phyloP scores from a whole-genome alignment of 1,140 invertebrate genomes.

The Cyclina sinensis region DNA sequence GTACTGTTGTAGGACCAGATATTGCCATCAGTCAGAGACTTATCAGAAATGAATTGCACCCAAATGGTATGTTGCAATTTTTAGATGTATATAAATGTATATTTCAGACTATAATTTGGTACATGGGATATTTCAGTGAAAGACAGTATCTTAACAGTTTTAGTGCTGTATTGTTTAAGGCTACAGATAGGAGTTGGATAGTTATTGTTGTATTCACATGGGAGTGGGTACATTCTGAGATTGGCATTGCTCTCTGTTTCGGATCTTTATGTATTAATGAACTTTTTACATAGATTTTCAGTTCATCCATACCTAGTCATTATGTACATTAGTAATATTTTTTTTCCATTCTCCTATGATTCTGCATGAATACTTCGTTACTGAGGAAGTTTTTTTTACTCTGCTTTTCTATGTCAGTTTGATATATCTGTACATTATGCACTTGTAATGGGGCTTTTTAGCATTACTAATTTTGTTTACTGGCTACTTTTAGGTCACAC shows the following conservation, averaged over 20 bases:
- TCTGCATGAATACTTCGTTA: background rate
- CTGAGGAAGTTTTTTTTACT: background rate
- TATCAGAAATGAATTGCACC: too few species aligned
- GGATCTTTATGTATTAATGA: background rate
- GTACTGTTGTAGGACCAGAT: too few species aligned
- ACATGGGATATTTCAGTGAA: too few species aligned
- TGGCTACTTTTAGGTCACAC: background rate
- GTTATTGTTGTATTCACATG: background rate
- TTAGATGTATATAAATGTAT: too few species aligned
- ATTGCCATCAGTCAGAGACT: too few species aligned
- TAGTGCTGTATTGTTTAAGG: too few species aligned
- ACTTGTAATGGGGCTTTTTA: background rate
- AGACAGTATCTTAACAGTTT: too few species aligned
- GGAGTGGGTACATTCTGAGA: background rate
- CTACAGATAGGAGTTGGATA: too few species aligned
- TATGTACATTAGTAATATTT: background rate
- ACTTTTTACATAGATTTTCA: background rate
- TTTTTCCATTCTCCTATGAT: background rate
- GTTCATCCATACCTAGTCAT: conserved; percentile 33
- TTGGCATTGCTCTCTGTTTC: background rate
- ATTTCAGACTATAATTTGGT: too few species aligned
- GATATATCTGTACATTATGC: conserved; percentile 1
- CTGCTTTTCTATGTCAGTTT: background rate
- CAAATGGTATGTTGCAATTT: too few species aligned
- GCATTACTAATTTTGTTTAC: background rate